Evolutionary conservation across 2,888 invertebrate genomes (phyloP).

Genomic region (Hydropsyche betteni): DNA sequence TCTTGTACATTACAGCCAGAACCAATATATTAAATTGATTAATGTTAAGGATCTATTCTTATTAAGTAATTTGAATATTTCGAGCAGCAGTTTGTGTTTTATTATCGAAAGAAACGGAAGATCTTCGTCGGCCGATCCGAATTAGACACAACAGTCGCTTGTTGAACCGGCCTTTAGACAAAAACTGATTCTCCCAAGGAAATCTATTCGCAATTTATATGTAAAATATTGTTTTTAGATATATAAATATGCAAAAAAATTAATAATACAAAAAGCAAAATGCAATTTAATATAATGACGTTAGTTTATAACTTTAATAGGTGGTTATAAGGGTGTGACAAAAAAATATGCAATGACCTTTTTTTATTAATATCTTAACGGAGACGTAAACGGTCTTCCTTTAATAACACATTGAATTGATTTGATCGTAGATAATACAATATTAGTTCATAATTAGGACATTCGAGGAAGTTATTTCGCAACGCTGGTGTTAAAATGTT

Average conservation of each 20-base stretch:
- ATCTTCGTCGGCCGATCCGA: conserved; percentile 11
- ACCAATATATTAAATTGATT: conserved; percentile 48
- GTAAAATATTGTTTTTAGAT: conserved; percentile 51
- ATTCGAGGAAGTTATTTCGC: conserved; percentile 40
- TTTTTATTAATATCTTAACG: background rate
- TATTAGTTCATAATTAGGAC: conserved; percentile 46
- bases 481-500: conserved; percentile 38
- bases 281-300: conserved; percentile 31
- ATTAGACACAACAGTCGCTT: background rate
- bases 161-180: too few relatives aligned
- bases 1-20: conserved; percentile 45
- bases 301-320: conserved; percentile 9
- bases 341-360: conserved; percentile 26
- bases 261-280: conserved; percentile 21
- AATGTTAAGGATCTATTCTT: conserved; percentile 46
- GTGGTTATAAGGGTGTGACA: background rate
- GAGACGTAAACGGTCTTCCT: too few relatives aligned
- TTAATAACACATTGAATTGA: too few relatives aligned
- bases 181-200: too few relatives aligned
- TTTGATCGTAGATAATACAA: background rate
- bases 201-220: conserved; percentile 28
- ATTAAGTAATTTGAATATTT: conserved; percentile 44
- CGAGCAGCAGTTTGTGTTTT: conserved; percentile 34
- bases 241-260: conserved; percentile 41
- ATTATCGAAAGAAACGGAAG: background rate